Evolutionary conservation across 1,140 invertebrate genomes (phyloP), one percentile per base, ranked within the genome.

Genomic region (Cydia pomonella): DNA sequence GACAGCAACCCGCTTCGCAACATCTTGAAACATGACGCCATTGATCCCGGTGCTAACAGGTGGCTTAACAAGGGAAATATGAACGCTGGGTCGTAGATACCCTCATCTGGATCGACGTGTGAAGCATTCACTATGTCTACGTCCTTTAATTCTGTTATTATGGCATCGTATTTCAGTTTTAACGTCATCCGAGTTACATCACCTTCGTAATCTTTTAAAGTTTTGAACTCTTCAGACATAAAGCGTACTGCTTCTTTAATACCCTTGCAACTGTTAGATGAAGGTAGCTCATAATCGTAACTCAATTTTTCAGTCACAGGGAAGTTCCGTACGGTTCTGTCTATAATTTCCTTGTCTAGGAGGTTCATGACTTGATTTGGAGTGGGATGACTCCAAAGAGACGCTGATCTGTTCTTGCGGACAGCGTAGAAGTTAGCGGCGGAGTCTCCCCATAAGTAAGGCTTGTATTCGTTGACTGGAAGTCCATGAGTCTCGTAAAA

Each of bases 371-470:
- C 94, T 92, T 97, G 95, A 44, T 94, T 94, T 16, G 95, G 94
- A 63, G 95, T 95, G 0, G 96, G 96, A 90, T 96, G 95, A 77
- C 95, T 94, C 94, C 94, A 96, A 62, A 96, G 87, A 23, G 94
- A 93, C 9, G 86, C 86, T 18, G 77, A 91, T 93, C 79, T 94
- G 93, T 80, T 95, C 93, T 75, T 94, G 83, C 95, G 94, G 0
- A 97, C 92, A 13, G 96, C 95, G 80, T 97, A 97, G 87, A 97
- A 95, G 41, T 94, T 95, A 12, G 96, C 95, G 0, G 97, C 97
- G 16, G 95, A 94, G 83, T 95, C 95, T 6, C 97, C 97, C 95
- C 96, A 97, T 0, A 97, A 91, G 81, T 96, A 97, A 13, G 97
- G 97, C 77, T 95, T 95, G 81, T 95, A 97, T 89, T 95, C 93